Evolutionary conservation across 2,113 vertebrate species (phyloP), one percentile per base, ranked within the genome.

Genomic region (Archilochus colubris): DNA sequence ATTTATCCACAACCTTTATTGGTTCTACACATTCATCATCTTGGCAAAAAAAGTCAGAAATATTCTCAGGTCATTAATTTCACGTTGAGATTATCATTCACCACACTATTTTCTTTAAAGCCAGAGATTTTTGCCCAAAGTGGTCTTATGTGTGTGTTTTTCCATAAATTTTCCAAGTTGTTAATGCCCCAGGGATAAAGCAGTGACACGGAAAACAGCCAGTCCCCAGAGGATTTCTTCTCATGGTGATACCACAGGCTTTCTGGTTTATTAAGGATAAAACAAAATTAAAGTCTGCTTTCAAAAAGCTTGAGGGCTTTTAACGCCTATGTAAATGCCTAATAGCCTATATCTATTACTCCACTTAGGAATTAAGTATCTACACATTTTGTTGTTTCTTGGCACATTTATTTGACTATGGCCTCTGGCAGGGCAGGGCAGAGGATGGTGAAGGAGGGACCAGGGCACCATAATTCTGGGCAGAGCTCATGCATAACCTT

Each of bases 1-100:
- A 69, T 95, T 96, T 96, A 82, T 80, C 50, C 31, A 64, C 74
- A 85, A 16, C 57, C 78, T 92, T 94, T 94, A 94, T 81, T 96
- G 90, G 86, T 88, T 95, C 82, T 89, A 79, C 76, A 88, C 72
- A 96, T 91, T 76, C 64, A 93, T 96, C 91, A 86, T 70, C 30
- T 22, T 36, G 57, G 50, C 91, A 93, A 85, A 84, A 80, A 94
- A 92, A 96, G 86, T 79, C 21, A 73, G 85, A 96, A 94, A 91
- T 64, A 82, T 81, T 87, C 77, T 80, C 69, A 51, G 67, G 59
- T 68, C 73, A 91, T 96, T 94, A 88, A 91, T 92, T 96, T 89
- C 61, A 77, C 36, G n/a, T 44, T 62, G 81, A 93, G 68, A 91
- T 73, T 70, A 90, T 90, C 16, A 88, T 76, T 96, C 79, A 82